These are phyloP conservation scores for Abramis brama DNA, from an alignment of 2,113 vertebrate species.

Conservation along the genomic window DNA sequence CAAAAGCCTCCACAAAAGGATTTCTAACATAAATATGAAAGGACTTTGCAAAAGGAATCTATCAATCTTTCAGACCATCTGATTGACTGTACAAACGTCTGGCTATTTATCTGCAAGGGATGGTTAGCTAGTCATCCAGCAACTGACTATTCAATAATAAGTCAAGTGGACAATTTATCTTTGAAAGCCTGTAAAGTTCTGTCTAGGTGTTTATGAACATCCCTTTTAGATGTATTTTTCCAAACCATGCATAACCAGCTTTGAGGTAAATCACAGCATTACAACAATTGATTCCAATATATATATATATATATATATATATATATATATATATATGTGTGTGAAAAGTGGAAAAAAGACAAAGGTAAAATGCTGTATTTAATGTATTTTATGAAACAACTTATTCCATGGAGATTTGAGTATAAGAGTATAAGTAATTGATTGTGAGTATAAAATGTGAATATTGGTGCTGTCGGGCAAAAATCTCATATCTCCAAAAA, in stretches of 20 bases:
- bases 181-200: neutral
- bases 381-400: neutral
- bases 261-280: neutral
- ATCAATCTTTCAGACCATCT: neutral
- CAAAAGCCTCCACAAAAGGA: neutral
- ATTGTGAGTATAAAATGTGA: neutral
- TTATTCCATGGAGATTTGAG: neutral
- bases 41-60: neutral
- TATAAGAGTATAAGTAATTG: neutral
- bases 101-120: neutral
- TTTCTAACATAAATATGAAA: conserved; percentile 10
- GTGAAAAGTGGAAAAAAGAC: neutral
- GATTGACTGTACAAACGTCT: neutral
- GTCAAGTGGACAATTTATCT: neutral
- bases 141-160: neutral
- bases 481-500: too few relatives aligned
- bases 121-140: neutral
- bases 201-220: neutral
- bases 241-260: neutral
- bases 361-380: neutral
- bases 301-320: neutral
- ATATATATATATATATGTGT: too few relatives aligned
- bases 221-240: neutral
- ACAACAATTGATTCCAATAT: neutral
- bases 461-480: neutral